phyloP scores from a whole-genome alignment of 1,140 invertebrate genomes.

The Paramacrobiotus metropolitanus region DNA sequence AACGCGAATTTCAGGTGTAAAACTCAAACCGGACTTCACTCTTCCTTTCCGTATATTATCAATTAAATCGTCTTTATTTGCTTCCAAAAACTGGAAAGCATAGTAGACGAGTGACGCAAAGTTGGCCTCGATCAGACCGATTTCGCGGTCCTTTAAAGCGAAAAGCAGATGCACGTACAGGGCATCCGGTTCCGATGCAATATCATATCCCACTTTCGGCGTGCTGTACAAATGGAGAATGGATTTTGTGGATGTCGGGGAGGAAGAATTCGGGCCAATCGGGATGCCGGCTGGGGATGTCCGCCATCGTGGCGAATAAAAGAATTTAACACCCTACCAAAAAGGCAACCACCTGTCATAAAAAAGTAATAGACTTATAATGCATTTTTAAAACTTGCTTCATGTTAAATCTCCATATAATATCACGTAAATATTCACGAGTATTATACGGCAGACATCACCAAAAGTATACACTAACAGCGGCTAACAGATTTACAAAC shows the following conservation, averaged over 20 bases:
- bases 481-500: too few species aligned
- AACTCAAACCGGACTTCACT: slow-evolving; percentile 15
- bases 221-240: slow-evolving; percentile 20
- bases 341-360: too few species aligned
- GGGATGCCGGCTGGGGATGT: slow-evolving; percentile 16
- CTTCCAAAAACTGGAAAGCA: slow-evolving; percentile 16
- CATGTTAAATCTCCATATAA: too few species aligned
- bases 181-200: slow-evolving; percentile 19
- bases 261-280: slow-evolving; percentile 21
- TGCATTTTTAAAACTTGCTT: too few species aligned
- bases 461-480: too few species aligned
- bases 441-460: too few species aligned
- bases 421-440: too few species aligned
- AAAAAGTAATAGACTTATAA: too few species aligned
- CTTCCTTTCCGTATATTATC: slow-evolving; percentile 18
- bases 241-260: slow-evolving; percentile 18
- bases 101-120: slow-evolving; percentile 21
- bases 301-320: slow-evolving; percentile 19
- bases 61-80: slow-evolving; percentile 15
- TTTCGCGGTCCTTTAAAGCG: slow-evolving; percentile 18
- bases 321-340: slow-evolving; percentile 18
- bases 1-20: slow-evolving; percentile 15
- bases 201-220: slow-evolving; percentile 18
- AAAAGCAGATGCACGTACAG: slow-evolving; percentile 22
- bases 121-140: slow-evolving; percentile 22